These are phyloP conservation scores for Latrodectus elegans DNA, from an alignment of 2,888 invertebrate species.

Conservation along the genomic window DNA sequence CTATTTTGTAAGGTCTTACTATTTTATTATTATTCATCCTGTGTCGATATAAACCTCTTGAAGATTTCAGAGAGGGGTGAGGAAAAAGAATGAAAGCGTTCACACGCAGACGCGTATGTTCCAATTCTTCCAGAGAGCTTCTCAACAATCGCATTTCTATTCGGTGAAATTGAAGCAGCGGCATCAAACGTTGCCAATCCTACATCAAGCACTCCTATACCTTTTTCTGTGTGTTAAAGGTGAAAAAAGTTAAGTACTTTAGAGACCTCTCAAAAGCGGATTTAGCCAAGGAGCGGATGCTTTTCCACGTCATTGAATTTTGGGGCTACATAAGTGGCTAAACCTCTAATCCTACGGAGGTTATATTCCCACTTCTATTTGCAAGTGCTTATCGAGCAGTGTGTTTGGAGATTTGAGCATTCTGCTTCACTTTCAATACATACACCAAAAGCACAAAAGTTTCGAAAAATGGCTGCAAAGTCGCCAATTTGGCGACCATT, in stretches of 20 bases:
- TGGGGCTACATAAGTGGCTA: constrained; percentile 50
- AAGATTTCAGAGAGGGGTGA: background rate
- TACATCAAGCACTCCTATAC: too few species aligned
- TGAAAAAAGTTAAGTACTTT: constrained; percentile 47
- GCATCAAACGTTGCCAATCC: too few species aligned
- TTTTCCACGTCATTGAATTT: constrained; percentile 45
- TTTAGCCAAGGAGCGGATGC: constrained; percentile 46
- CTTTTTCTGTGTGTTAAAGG: too few species aligned
- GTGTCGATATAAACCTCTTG: constrained; percentile 14
- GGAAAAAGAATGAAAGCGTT: background rate
- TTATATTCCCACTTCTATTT: constrained; percentile 13
- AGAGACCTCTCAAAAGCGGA: constrained; percentile 32
- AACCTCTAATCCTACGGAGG: constrained; percentile 47
- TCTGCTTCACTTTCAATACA: constrained; percentile 13
- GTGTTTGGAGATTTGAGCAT: background rate
- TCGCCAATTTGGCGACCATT: too few species aligned
- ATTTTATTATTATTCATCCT: background rate
- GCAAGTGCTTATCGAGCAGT: constrained; percentile 23
- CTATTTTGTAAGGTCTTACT: constrained; percentile 7
- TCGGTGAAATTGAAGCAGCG: too few species aligned
- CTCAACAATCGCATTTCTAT: too few species aligned
- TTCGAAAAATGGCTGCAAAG: too few species aligned
- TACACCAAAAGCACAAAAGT: too few species aligned
- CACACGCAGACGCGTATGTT: constrained; percentile 11
- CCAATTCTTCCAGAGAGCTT: background rate